A percentile compares a stretch with the other conserved stretches of the same genome.
phyloP scores from a whole-genome alignment of 1,140 invertebrate species.

The Lepeophtheirus salmonis region DNA sequence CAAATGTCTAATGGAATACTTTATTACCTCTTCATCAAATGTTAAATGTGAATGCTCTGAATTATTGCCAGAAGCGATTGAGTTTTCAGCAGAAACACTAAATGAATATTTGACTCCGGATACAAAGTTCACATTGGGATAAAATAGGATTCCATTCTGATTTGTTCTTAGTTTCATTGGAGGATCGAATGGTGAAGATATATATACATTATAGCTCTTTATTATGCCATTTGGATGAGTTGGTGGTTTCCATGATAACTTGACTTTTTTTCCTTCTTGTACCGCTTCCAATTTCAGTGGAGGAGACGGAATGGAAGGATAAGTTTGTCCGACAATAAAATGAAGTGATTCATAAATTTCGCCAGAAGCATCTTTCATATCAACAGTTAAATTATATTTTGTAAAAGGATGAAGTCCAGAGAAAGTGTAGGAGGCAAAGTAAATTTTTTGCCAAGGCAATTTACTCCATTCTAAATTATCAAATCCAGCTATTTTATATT shows the following conservation, averaged over 20 bases:
- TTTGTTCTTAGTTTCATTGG: slow-evolving; percentile 26
- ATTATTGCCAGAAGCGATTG: not conserved
- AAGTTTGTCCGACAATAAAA: slow-evolving; percentile 32
- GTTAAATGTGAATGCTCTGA: not conserved
- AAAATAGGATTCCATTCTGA: slow-evolving; percentile 28
- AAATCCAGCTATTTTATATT: slow-evolving; percentile 29
- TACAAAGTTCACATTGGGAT: slow-evolving; percentile 37
- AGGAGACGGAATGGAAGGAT: slow-evolving; percentile 36
- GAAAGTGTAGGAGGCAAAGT: slow-evolving; percentile 33
- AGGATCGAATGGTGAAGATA: slow-evolving; percentile 35
- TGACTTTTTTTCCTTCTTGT: slow-evolving; percentile 41
- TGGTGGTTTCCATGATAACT: slow-evolving; percentile 46
- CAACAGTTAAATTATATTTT: slow-evolving; percentile 54
- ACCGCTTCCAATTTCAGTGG: slow-evolving; percentile 41
- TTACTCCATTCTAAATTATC: slow-evolving; percentile 25
- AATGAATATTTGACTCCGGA: slow-evolving; percentile 45
- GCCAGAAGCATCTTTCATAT: slow-evolving; percentile 35
- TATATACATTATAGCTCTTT: slow-evolving; percentile 38
- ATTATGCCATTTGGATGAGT: slow-evolving; percentile 40
- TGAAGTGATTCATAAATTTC: slow-evolving; percentile 19
- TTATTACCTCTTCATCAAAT: not conserved
- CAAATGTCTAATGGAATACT: not conserved
- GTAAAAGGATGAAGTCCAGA: slow-evolving; percentile 44
- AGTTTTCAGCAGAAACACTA: slow-evolving; percentile 37
- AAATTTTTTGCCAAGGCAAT: slow-evolving; percentile 18